Evolutionary conservation across 2,888 invertebrate genomes (phyloP).

Genomic region (Polylopha cassiicola): DNA sequence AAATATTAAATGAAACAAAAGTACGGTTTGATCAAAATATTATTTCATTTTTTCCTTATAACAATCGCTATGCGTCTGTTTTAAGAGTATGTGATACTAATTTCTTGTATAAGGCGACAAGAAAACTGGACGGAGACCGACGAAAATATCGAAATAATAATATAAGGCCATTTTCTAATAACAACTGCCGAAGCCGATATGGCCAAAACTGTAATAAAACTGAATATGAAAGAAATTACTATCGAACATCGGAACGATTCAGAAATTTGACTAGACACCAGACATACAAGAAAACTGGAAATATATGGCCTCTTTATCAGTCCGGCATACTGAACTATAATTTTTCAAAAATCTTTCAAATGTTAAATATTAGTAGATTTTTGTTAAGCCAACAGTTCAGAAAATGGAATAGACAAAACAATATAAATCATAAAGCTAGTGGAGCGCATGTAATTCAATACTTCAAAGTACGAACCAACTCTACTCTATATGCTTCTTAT

Average conservation of each 20-base stretch:
- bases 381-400: slow-evolving; percentile 33
- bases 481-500: slow-evolving; percentile 54
- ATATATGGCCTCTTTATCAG: slow-evolving; percentile 38
- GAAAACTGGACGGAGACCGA: slow-evolving; percentile 4
- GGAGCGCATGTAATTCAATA: slow-evolving; percentile 54
- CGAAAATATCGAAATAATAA: slow-evolving; percentile 7
- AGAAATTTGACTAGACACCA: slow-evolving; percentile 45
- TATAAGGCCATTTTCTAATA: slow-evolving; percentile 14
- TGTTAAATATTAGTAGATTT: slow-evolving; percentile 49
- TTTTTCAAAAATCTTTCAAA: slow-evolving; percentile 46
- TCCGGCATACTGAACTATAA: slow-evolving; percentile 49
- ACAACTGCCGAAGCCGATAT: slow-evolving; percentile 21
- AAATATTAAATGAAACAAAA: slow-evolving; percentile 49
- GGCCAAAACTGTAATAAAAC: slow-evolving; percentile 30
- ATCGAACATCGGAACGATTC: slow-evolving; percentile 47
- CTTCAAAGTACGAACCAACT: slow-evolving; percentile 62
- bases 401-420: slow-evolving; percentile 28
- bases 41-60: slow-evolving; percentile 43
- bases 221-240: slow-evolving; percentile 50
- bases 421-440: slow-evolving; percentile 18
- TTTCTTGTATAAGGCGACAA: slow-evolving; percentile 41
- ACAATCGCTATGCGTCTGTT: too few relatives aligned
- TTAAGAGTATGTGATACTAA: too few relatives aligned
- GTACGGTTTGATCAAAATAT: slow-evolving; percentile 63
- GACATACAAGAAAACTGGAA: slow-evolving; percentile 39